These are phyloP conservation scores for Chrysolina haemoptera DNA, from an alignment of 2,888 invertebrate species.

Conservation along the genomic window DNA sequence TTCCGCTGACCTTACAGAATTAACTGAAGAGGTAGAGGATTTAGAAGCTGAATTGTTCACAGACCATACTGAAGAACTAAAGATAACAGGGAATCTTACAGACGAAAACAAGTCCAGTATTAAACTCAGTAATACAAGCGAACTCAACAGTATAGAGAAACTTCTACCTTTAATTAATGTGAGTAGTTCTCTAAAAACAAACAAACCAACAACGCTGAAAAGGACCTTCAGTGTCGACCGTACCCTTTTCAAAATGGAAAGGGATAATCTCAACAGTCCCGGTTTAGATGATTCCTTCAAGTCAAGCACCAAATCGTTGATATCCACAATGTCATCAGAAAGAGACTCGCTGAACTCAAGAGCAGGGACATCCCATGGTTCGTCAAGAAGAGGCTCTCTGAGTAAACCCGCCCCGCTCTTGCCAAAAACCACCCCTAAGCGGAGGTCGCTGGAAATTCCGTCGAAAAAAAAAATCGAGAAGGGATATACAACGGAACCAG, in stretches of 20 bases:
- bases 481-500: constrained; percentile 53
- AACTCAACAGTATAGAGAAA: constrained; percentile 54
- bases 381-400: constrained; percentile 56
- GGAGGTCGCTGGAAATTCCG: constrained; percentile 35
- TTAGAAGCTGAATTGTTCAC: background rate
- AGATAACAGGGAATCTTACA: background rate
- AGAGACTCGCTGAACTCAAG: constrained; percentile 35
- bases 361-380: constrained; percentile 47
- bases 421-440: constrained; percentile 42
- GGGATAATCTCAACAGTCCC: constrained; percentile 51
- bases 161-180: constrained; percentile 66
- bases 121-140: background rate
- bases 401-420: constrained; percentile 53
- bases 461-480: constrained; percentile 54
- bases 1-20: background rate
- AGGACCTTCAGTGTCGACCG: constrained; percentile 63
- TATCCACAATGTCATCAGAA: constrained; percentile 47
- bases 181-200: constrained; percentile 54
- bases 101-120: background rate
- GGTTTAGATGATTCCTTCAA: constrained; percentile 57
- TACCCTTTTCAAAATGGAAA: constrained; percentile 55
- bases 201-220: constrained; percentile 55
- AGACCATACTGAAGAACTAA: background rate
- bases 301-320: constrained; percentile 44
- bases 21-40: background rate